Base-by-base conservation (phyloP, 2,888 invertebrate genomes). In the Apodemia hepburni region DNA sequence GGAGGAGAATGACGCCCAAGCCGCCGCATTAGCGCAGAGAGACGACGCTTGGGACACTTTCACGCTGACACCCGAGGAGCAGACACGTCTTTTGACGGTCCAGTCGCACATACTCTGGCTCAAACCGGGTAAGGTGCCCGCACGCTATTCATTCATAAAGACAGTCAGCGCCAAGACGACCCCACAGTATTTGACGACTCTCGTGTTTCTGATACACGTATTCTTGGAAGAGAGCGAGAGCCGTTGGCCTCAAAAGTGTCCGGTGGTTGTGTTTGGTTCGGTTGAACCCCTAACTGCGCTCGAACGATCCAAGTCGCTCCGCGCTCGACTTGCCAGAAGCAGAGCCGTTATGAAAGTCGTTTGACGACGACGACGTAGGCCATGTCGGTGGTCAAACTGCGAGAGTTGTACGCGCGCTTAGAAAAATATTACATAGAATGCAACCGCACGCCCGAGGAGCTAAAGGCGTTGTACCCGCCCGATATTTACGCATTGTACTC, bases 51-150 rank as follows among this genome's bases (percentile, higher is more conserved):
- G 49, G 60, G 60, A 60, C 49, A 29, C 60, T 18, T 60, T 60
- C 29, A 42, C 29, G 47, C 49, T 60, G 47, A 60, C 27, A 7
- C 22, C 60, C 60, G 60, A 60, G 38, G 60, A 60, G 49, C 29
- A 60, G 29, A 49, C 47, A 45, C 59, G 45, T 59, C 59, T 59
- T 18, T 59, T 59, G 59, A 59, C 59, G 42, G 59, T 59, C 18
- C 59, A 59, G 38, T 59, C 59, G 45, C 59, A 59, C 59, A 59
- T 59, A 59, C 42, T 59, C 38, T 59, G 59, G 59, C 59, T 59
- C 42, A 59, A 59, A 59, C 33, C 59, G 59, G 59, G 59, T 17
- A 59, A 59, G 17, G 57, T 58, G 29, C 57, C 57, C 38, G 59
- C 59, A 18, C 59, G 59, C 42, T 59, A 59, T 59, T 59, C 59